Percentiles rank a stretch among this genome's conserved stretches.
Conservation (phyloP, 2,888 invertebrate genomes). For the Caenorhabditis doughertyi region DNA sequence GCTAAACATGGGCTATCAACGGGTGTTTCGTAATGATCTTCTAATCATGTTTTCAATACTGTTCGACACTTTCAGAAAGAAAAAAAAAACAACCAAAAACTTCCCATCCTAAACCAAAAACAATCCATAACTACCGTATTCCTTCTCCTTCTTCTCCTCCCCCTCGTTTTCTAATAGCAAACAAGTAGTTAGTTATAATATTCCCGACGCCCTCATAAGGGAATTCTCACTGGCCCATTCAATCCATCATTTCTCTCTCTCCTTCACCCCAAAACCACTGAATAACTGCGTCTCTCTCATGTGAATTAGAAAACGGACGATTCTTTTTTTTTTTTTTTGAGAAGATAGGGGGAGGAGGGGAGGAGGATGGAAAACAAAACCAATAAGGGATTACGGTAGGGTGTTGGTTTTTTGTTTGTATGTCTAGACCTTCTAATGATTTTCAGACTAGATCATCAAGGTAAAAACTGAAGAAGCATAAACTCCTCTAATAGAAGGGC, state of each 20-base stretch:
- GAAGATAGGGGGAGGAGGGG: not conserved
- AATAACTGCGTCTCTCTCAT: slow-evolving; percentile 1
- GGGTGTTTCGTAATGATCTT: too few species aligned
- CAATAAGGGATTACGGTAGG: slow-evolving; percentile 48
- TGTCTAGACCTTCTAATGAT: too few species aligned
- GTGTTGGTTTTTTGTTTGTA: not conserved
- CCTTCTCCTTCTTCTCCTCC: not conserved
- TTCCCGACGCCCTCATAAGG: slow-evolving; percentile 44
- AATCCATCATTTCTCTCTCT: slow-evolving; percentile 51
- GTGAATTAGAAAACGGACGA: not conserved
- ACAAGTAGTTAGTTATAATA: slow-evolving; percentile 52
- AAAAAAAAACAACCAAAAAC: not conserved
- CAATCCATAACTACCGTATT: slow-evolving; percentile 36
- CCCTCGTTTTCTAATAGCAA: slow-evolving; percentile 43
- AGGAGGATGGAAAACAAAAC: slow-evolving; percentile 37
- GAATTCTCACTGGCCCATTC: slow-evolving; percentile 36
- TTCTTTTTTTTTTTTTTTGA: not conserved
- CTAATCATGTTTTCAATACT: too few species aligned
- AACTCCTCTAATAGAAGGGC: too few species aligned
- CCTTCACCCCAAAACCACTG: not conserved
- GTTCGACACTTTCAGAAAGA: too few species aligned
- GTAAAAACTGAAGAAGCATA: too few species aligned
- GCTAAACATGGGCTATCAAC: too few species aligned
- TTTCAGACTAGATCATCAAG: too few species aligned
- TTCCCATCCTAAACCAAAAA: not conserved